Conservation (phyloP, 2,797 vertebrate species). For the Myotis findleyi region DNA sequence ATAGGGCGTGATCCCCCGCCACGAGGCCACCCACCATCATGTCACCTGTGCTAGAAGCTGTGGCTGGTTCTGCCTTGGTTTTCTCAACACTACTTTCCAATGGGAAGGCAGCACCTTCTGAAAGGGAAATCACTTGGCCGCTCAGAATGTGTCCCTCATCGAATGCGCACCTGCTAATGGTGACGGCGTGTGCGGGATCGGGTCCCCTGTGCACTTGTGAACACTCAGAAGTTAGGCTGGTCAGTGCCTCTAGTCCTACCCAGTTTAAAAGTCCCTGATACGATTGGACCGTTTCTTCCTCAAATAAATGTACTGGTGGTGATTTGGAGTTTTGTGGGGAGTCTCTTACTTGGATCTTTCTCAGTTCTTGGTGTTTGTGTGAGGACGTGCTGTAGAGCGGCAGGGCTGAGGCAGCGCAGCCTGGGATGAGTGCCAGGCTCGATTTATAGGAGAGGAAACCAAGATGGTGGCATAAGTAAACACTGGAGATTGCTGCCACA, state of each 20-base stretch:
- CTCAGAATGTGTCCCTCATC: not conserved
- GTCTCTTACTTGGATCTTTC: not conserved
- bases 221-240: not conserved
- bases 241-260: slow-evolving; percentile 26
- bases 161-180: not conserved
- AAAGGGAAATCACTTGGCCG: slow-evolving; percentile 51
- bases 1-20: not conserved
- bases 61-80: not conserved
- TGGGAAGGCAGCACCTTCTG: not conserved
- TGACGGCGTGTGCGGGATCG: not conserved
- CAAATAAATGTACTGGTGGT: slow-evolving; percentile 78
- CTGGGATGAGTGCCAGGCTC: not conserved
- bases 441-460: too few relatives aligned
- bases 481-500: too few relatives aligned
- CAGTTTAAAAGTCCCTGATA: not conserved
- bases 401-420: not conserved
- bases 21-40: not conserved
- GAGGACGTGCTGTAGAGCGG: not conserved
- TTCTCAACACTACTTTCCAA: slow-evolving; percentile 69
- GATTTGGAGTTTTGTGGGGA: slow-evolving; percentile 64
- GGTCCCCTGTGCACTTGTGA: not conserved
- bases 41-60: not conserved
- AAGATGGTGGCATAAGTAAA: too few relatives aligned
- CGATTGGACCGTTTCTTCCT: slow-evolving; percentile 30
- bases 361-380: not conserved